Percentiles rank a stretch among this genome's conserved stretches.
These are phyloP conservation scores for Babylonia areolata DNA, from an alignment of 1,140 invertebrate species.

Conservation along the genomic window DNA sequence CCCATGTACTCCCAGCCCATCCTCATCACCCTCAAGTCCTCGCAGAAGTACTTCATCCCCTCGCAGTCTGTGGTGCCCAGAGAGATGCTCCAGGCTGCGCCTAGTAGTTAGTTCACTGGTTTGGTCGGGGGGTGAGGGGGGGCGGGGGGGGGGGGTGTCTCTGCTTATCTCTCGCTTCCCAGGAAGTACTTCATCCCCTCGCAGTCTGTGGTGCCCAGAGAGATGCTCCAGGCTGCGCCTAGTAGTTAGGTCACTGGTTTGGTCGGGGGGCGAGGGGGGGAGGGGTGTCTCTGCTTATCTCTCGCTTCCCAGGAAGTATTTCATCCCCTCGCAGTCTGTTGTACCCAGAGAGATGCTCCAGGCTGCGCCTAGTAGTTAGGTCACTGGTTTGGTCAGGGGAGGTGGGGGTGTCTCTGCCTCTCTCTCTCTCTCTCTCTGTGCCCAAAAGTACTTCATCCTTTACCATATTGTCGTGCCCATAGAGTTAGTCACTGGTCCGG, in stretches of 20 bases:
- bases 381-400: too few species aligned
- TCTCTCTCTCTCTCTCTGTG: too few species aligned
- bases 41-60: conserved; percentile 75
- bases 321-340: conserved; percentile 67
- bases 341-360: conserved; percentile 51
- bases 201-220: conserved; percentile 61
- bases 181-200: conserved; percentile 74
- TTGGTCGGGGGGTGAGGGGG: too few species aligned
- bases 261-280: too few species aligned
- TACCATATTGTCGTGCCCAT: conserved; percentile 60
- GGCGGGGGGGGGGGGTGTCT: too few species aligned
- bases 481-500: too few species aligned
- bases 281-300: too few species aligned
- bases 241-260: conserved; percentile 27
- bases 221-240: conserved; percentile 38
- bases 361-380: conserved; percentile 24
- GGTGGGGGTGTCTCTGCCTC: too few species aligned
- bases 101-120: conserved; percentile 24
- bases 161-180: too few species aligned
- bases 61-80: conserved; percentile 61
- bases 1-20: conserved; percentile 64
- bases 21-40: conserved; percentile 71
- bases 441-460: conserved; percentile 75
- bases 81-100: conserved; percentile 40
- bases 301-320: conserved; percentile 76